Evolutionary conservation across 2,888 invertebrate species (phyloP), one percentile per base, ranked within the genome.

Genomic region (Ophonus ardosiacus): DNA sequence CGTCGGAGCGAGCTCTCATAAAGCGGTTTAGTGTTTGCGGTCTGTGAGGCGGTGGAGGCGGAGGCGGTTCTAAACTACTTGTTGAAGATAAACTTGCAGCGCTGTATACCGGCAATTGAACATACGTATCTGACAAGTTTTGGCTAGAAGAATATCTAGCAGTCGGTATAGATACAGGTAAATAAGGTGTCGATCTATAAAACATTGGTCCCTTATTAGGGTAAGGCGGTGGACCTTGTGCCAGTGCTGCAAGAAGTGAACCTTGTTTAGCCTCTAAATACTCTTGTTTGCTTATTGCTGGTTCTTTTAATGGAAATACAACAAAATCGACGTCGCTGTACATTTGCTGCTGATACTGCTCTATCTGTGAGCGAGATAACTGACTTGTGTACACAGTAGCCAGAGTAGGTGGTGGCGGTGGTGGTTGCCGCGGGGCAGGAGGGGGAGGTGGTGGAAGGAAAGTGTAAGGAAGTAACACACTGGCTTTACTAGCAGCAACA

Each of bases 241-340:
- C 93, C 88, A 93, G 91, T 63, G 94, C 94, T 0, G 94, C 95
- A 88, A 95, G 91, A 13, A 96, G 92, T 57, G 96, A 96, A 0
- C 96, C 95, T 88, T 97, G 94, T 90, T 97, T 97, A 80, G 97
- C 96, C 89, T 98, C 97, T 87, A 97, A 93, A 91, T 98, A 98
- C 90, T 98, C 97, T 90, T 97, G 97, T 89, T 97, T 97, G 87
- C 97, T 97, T 68, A 97, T 94, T 0, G 96, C 95, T 8, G 97
- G 97, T 91, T 98, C 97, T 91, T 97, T 97, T 86, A 97, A 91
- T 0, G 97, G 97, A 89, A 97, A 98, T 90, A 97, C 97, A 7
- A 98, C 97, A 89, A 97, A 98, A 91, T 98, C 97, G 2, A 97
- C 97, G 89, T 98, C 97, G 86, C 97, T 97, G 88, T 97, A 97